Percentiles rank a stretch among this genome's conserved stretches.
Conservation (phyloP, 2,797 vertebrate species). For the Anomalospiza imberbis region DNA sequence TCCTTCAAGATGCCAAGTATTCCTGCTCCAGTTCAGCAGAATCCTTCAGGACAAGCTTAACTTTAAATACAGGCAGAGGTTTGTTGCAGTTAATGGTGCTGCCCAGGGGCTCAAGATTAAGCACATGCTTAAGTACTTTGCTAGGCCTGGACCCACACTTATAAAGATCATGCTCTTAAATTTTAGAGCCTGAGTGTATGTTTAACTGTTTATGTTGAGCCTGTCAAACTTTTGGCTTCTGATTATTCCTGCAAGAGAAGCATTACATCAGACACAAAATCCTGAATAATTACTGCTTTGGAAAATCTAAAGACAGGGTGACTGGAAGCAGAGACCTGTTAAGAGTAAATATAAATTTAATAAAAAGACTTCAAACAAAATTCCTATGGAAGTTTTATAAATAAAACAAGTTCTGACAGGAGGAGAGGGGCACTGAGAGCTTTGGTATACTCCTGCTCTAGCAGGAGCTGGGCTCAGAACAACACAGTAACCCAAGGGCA, state of each 20-base stretch:
- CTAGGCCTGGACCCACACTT: not conserved
- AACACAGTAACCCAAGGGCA: not conserved
- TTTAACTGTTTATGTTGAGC: not conserved
- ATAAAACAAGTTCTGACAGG: not conserved
- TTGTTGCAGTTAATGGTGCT: not conserved
- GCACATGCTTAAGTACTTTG: not conserved
- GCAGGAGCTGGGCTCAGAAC: not conserved
- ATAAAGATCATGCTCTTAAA: not conserved
- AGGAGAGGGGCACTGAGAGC: fast-evolving
- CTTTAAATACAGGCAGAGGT: constrained; percentile 1
- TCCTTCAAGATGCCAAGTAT: constrained; percentile 1
- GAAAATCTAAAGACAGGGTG: not conserved
- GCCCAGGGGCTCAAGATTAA: constrained; percentile 18
- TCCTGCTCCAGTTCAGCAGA: not conserved
- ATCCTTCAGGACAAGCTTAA: constrained; percentile 41
- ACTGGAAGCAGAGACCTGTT: not conserved
- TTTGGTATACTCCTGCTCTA: not conserved
- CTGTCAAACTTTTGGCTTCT: not conserved
- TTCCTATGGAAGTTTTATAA: not conserved
- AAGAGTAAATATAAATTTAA: not conserved
- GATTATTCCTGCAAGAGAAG: not conserved
- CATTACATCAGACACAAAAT: not conserved
- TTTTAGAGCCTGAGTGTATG: not conserved
- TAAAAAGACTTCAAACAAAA: not conserved
- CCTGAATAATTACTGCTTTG: not conserved